Conservation (phyloP, 2,888 invertebrate genomes). For the Conus canariensis region DNA sequence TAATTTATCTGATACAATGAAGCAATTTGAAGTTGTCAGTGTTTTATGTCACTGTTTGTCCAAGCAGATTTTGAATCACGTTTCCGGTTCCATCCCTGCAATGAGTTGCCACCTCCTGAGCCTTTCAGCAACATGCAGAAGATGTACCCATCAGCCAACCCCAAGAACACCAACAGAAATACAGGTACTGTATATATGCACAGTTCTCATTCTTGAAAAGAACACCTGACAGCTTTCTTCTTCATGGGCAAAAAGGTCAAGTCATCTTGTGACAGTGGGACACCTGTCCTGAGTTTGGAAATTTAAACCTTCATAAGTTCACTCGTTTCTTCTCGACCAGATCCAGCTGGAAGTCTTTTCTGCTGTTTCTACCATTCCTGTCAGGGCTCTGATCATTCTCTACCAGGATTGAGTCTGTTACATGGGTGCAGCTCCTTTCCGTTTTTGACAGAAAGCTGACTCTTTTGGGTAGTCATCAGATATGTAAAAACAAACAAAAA, state of each 20-base stretch:
- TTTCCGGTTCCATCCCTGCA: constrained; percentile 84
- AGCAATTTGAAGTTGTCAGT: too few species aligned
- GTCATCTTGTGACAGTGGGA: too few species aligned
- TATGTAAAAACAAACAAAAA: too few species aligned
- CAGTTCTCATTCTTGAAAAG: not conserved
- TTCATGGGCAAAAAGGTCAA: too few species aligned
- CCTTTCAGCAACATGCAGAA: constrained; percentile 81
- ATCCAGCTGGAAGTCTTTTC: too few species aligned
- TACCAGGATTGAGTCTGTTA: not conserved
- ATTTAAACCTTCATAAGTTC: too few species aligned
- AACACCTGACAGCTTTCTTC: too few species aligned
- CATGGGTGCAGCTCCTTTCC: not conserved
- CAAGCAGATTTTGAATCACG: constrained; percentile 84
- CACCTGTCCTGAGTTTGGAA: too few species aligned
- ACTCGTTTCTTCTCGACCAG: too few species aligned
- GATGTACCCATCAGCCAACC: constrained; percentile 75
- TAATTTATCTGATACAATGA: too few species aligned
- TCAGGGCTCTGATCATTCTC: too few species aligned
- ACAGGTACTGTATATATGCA: constrained; percentile 1
- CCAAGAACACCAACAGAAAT: constrained; percentile 58
- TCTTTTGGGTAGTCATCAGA: not conserved
- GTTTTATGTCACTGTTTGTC: not conserved
- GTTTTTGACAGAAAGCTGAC: not conserved
- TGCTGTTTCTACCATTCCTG: too few species aligned
- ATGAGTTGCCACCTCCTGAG: constrained; percentile 86